Percentiles rank a stretch among this genome's conserved stretches.
These are phyloP conservation scores for Zaprionus camerounensis DNA, from an alignment of 1,140 invertebrate species.

Conservation along the genomic window DNA sequence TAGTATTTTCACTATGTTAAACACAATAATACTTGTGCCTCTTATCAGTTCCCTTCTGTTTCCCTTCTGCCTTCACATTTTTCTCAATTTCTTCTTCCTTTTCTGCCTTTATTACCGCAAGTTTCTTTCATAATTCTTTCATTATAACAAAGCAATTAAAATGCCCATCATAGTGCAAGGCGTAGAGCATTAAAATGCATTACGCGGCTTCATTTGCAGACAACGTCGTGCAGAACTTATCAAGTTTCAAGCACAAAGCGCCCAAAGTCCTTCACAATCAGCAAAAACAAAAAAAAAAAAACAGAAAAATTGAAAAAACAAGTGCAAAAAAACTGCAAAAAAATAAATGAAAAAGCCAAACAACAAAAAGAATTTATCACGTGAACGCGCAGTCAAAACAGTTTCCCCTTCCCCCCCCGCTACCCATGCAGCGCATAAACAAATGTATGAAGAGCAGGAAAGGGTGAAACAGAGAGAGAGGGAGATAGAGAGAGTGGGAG, in stretches of 20 bases:
- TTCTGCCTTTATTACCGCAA: not conserved
- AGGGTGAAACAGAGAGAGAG: not conserved
- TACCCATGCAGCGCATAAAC: constrained; percentile 17
- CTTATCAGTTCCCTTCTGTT: too few species aligned
- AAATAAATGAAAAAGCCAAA: constrained; percentile 24
- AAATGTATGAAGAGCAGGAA: constrained; percentile 6
- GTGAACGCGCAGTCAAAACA: constrained; percentile 61
- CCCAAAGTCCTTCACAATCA: constrained; percentile 59
- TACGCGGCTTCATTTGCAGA: constrained; percentile 24
- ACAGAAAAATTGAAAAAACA: not conserved
- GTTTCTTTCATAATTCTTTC: constrained; percentile 1
- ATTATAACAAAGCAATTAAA: constrained; percentile 25
- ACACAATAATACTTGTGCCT: not conserved
- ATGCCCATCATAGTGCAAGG: not conserved
- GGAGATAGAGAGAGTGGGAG: not conserved
- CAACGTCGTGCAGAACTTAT: constrained; percentile 52
- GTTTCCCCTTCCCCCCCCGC: constrained; percentile 36
- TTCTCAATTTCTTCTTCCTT: not conserved
- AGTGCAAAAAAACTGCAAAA: constrained; percentile 14
- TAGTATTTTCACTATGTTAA: not conserved
- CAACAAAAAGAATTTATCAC: constrained; percentile 59
- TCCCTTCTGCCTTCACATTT: not conserved
- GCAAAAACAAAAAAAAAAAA: constrained; percentile 17
- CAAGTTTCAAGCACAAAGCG: constrained; percentile 36
- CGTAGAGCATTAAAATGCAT: constrained; percentile 31